Base-by-base conservation (phyloP, 2,888 invertebrate genomes). In the Cephalotes varians region DNA sequence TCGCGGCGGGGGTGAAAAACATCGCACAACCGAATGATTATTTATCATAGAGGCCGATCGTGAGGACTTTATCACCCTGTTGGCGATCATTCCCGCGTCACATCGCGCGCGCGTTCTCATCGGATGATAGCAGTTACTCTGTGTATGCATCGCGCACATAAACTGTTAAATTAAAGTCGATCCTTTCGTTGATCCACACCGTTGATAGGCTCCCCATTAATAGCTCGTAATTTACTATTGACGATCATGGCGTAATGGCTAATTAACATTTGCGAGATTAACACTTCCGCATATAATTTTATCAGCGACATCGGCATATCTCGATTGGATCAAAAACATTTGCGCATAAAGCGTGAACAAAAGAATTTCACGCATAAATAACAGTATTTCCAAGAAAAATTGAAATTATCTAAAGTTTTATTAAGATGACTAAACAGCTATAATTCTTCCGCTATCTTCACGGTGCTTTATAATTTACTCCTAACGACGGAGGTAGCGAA, bases 41-140 rank as follows among this genome's bases (percentile, higher is more conserved):
- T 83, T 85, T 85, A 85, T 85, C 83, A 64, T 64, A 49, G 64
- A 62, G 80, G 31, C 73, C 83, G 80, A 83, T 85, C 85, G 80
- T 80, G 83, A 83, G 72, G 85, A 62, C 85, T 85, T 80, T 85
- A 85, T 83, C 79, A 73, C 51, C 64, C 71, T 72, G 67, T 40
- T 73, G 37, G 82, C 82, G 49, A 60, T 83, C 64, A 49, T 54
- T 58, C 56, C 44, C 47, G 47, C 44, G 44, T 58, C 62, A 54
- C 60, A 65, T 65, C 28, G 64, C 80, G 28, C 47, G 34, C 58
- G 76, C 60, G n/a, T n/a, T 60, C 74, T 74, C 74, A 44, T 40
- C 51, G 77, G 31, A 56, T 79, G 77, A 79, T 69, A 69, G 44
- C 77, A 31, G 69, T 56, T 56, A 56, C 31, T 44, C 44, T 31